Evolutionary conservation across 2,797 vertebrate genomes (phyloP).

Genomic region (Luscinia megarhynchos): DNA sequence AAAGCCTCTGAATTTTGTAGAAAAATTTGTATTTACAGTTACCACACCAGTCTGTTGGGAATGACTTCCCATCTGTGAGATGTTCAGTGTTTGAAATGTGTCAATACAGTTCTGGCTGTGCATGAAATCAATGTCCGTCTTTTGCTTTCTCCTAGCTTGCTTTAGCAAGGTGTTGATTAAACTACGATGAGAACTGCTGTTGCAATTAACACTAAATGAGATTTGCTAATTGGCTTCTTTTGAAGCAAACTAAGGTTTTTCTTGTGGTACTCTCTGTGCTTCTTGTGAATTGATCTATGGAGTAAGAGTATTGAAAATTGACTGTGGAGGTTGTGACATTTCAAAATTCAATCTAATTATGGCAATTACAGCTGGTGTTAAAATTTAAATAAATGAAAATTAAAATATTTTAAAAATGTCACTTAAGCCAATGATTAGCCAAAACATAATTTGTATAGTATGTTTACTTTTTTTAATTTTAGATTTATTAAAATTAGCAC

Average conservation of each 20-base stretch:
- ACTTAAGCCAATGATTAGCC: not conserved
- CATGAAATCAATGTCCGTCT: constrained; percentile 12
- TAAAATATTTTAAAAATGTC: not conserved
- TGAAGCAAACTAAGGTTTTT: constrained; percentile 21
- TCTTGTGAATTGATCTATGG: not conserved
- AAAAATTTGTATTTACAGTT: not conserved
- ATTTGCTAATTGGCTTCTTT: constrained; percentile 76
- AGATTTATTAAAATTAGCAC: not conserved
- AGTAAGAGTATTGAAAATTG: constrained; percentile 41
- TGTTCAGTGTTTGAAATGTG: not conserved
- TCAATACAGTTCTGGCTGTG: not conserved
- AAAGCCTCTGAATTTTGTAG: not conserved
- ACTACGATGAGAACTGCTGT: constrained; percentile 8
- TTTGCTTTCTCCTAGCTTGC: constrained; percentile 4
- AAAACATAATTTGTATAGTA: not conserved
- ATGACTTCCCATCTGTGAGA: not conserved
- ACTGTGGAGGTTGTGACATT: not conserved
- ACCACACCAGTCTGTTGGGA: not conserved
- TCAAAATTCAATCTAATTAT: constrained; percentile 51
- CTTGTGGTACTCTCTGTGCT: not conserved
- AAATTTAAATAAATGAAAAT: constrained; percentile 31
- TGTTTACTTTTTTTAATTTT: not conserved
- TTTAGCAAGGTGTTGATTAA: constrained; percentile 75
- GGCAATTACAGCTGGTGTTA: not conserved
- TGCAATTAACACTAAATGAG: constrained; percentile 77